Percentiles rank a stretch among this genome's conserved stretches.
Conservation (phyloP, 2,113 vertebrate species). For the Neotoma lepida region DNA sequence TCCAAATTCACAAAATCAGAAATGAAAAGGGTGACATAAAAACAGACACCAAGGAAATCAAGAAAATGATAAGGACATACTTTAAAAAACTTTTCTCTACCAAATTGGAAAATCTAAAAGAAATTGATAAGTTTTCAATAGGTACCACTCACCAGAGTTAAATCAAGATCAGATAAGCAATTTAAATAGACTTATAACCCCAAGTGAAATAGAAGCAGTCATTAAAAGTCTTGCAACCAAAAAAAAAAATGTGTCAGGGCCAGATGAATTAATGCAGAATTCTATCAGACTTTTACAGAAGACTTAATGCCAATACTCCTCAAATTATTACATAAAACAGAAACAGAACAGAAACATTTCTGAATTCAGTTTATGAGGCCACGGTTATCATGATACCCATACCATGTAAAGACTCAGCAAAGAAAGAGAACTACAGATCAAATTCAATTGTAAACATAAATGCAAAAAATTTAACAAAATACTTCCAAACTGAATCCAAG, state of each 20-base stretch:
- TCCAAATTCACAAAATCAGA: neutral
- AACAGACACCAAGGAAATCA: neutral
- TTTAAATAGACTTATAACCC: neutral
- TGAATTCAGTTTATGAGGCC: neutral
- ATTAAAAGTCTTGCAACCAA: neutral
- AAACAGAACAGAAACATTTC: neutral
- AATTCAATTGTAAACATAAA: neutral
- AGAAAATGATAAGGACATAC: neutral
- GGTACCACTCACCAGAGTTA: neutral
- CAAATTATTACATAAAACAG: neutral
- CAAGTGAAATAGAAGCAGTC: neutral
- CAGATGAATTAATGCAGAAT: neutral
- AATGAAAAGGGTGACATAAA: neutral
- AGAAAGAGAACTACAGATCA: neutral
- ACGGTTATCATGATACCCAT: neutral
- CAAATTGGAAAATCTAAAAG: neutral
- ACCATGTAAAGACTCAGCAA: neutral
- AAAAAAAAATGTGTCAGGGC: neutral
- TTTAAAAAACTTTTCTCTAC: neutral
- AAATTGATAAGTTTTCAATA: neutral
- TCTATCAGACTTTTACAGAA: neutral
- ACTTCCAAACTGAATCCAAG: neutral
- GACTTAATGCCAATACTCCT: neutral
- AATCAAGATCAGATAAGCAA: neutral
- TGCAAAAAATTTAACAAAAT: neutral